Conservation (phyloP, 2,113 vertebrate species). For the Eretmochelys imbricata region DNA sequence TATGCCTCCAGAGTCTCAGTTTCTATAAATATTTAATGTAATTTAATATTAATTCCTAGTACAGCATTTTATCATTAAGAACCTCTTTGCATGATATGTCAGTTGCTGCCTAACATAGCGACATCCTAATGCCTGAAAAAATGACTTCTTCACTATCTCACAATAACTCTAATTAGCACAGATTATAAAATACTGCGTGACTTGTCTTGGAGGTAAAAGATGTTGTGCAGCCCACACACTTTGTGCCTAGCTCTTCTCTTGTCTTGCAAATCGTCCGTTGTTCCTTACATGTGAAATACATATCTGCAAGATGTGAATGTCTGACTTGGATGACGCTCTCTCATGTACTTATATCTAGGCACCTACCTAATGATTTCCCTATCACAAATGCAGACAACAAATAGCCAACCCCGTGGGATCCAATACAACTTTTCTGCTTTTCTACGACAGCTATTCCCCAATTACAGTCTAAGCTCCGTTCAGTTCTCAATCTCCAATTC, state of each 20-base stretch:
- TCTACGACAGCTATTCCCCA: not conserved
- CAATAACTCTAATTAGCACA: not conserved
- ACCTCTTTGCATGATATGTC: not conserved
- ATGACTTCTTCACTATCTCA: not conserved
- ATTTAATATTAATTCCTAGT: not conserved
- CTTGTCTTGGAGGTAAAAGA: not conserved
- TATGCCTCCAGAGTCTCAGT: not conserved
- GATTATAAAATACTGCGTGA: not conserved
- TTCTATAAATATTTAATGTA: not conserved
- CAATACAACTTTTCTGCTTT: not conserved
- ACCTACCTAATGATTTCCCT: not conserved
- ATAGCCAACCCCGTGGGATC: not conserved
- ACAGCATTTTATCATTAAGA: not conserved
- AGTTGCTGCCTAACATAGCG: not conserved
- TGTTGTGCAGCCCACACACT: not conserved
- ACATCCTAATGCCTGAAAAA: not conserved
- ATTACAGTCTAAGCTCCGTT: not conserved
- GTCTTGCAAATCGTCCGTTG: not conserved
- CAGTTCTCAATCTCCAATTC: not conserved
- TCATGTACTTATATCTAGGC: not conserved
- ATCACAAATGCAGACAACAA: not conserved
- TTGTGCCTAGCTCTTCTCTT: not conserved
- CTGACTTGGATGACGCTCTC: not conserved
- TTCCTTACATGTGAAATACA: not conserved
- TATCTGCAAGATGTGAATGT: not conserved